Evolutionary conservation across 2,888 invertebrate species (phyloP), one percentile per base, ranked within the genome.

Genomic region (Drosophila parthenogenetica): DNA sequence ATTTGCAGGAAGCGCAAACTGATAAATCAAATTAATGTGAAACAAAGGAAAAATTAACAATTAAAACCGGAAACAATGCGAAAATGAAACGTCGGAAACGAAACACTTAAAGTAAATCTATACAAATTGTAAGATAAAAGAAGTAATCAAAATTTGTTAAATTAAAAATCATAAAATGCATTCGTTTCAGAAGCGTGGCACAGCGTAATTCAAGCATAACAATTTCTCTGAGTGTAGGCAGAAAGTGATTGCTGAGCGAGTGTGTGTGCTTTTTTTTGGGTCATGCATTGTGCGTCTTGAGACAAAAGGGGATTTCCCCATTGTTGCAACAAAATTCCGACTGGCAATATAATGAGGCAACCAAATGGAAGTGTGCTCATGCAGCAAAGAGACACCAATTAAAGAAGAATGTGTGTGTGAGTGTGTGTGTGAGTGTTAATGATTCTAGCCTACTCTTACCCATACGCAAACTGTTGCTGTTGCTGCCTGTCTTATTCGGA

Each of bases 401-500:
- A 22, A n/a, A 53, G 14, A 25, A 29, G 32, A 17, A 37, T 16
- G 19, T 45, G 37, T 46, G 32, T 39, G 37, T 11, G 39, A 29
- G 25, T 25, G 48, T 39, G 17, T 40, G 39, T 42, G 37, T 10
- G 35, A 51, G 39, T 63, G 32, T 39, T 29, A 32, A 48, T 17
- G 51, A n/a, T 14, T 58, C 35, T 35, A 43, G 19, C 57, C 61
- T 49, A 40, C 66, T 83, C 92, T 92, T 91, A 92, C 92, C 92
- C 90, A 92, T 80, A 80, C 91, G 90, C 70, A 92, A 81, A 74
- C 80, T 90, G 88, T 90, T 91, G 83, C 78, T 82, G 77, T 87
- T 91, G 66, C 16, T 75, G 61, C 53, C 66, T 49, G 60, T 11
- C 22, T 77, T 77, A 37, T 14, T 64, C 48, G 78, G 37, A 55